Percentiles rank a stretch among this genome's conserved stretches.
These are phyloP conservation scores for Sebastolobus altivelis DNA, from an alignment of 2,797 vertebrate species.

Conservation along the genomic window DNA sequence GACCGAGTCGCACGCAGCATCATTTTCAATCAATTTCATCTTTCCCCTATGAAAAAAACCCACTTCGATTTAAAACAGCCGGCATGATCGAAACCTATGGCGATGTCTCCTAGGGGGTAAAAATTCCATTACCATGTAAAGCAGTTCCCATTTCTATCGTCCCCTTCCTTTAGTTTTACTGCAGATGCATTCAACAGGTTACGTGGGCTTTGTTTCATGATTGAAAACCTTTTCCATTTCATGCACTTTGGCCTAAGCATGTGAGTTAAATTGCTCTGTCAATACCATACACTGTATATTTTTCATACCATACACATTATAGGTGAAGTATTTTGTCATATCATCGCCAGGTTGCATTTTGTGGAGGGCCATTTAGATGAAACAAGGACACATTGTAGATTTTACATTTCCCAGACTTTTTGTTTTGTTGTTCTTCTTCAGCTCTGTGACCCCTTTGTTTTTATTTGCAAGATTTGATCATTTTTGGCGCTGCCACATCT, in stretches of 20 bases:
- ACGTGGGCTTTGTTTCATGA: conserved; percentile 15
- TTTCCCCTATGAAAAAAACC: conserved; percentile 31
- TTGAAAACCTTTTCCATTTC: conserved; percentile 46
- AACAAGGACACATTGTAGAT: background rate
- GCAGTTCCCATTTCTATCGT: conserved; percentile 47
- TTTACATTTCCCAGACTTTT: background rate
- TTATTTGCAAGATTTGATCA: background rate
- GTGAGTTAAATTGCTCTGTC: conserved; percentile 42
- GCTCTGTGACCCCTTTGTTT: background rate
- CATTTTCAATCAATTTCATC: conserved; percentile 73
- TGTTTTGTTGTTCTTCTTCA: background rate
- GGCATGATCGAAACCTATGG: conserved; percentile 45
- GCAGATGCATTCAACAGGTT: conserved; percentile 42
- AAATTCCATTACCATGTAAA: conserved; percentile 72
- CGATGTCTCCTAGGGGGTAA: conserved; percentile 39
- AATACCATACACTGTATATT: conserved; percentile 11
- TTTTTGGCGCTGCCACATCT: background rate
- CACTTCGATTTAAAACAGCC: conserved; percentile 49
- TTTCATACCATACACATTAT: background rate
- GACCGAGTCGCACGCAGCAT: conserved; percentile 20
- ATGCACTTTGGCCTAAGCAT: conserved; percentile 26
- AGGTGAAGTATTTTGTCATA: background rate
- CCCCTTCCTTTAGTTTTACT: conserved; percentile 42
- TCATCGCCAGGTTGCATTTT: background rate
- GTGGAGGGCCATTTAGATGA: background rate